Evolutionary conservation across 37 sponge, comb jelly and placozoan species (phyloP), one percentile per base, ranked within the genome.

Genomic region (Amphimedon queenslandica): DNA sequence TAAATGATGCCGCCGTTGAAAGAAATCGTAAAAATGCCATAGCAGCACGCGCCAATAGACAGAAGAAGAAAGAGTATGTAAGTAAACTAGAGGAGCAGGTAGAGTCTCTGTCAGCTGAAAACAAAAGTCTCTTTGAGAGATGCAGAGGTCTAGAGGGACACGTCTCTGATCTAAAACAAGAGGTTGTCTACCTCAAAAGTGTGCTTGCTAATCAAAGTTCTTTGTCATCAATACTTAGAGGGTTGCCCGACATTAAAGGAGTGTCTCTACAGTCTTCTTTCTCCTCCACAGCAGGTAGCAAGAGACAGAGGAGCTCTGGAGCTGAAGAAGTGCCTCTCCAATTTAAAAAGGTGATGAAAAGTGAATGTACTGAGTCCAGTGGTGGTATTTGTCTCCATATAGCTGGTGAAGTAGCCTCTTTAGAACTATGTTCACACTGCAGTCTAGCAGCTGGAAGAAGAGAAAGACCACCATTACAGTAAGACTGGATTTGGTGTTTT

Each of bases 361-460:
- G n/a, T n/a, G n/a, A n/a, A n/a, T n/a, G n/a, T n/a, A n/a, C n/a
- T n/a, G n/a, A n/a, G n/a, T n/a, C n/a, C n/a, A 31, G 40, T 42
- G 82, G 78, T 18, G 90, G 90, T 6, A 73, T 90, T 37, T 90
- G 90, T 72, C 71, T 90, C 18, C 90, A 90, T 63, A 86, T 91
- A n/a, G 55, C 87, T 32, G 78, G 86, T 31, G 83, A 91, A 41
- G 43, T 16, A 0, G 92, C 81, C 30, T 82, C 87, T 0, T 63
- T 91, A 0, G 92, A 86, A 64, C 82, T 91, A 37, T 91, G 87
- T 75, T 21, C 79, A 3, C 40, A 60, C 1, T 90, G 90, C 37
- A 90, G 90, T 61, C 55, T 33, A 31, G 37, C 61, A 34, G 71
- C 89, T 60, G 21, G 21, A n/a, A 11, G n/a, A n/a, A n/a, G n/a